phyloP scores from a whole-genome alignment of 1,140 invertebrate genomes.

The Pseudomyrmex flavicornis region DNA sequence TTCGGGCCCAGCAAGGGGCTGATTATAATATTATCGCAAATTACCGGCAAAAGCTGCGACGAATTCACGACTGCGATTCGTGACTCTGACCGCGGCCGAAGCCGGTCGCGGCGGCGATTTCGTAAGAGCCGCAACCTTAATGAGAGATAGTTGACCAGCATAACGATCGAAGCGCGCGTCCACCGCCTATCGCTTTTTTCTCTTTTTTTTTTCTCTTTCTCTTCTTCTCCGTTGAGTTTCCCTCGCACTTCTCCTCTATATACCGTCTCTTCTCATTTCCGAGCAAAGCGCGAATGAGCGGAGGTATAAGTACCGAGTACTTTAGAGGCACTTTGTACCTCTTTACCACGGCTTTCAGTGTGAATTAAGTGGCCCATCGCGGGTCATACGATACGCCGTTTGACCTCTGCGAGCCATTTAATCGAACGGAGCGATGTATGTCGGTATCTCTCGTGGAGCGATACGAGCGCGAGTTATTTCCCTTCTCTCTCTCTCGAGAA shows the following conservation, averaged over 20 bases:
- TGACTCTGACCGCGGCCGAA: not conserved
- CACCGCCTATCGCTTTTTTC: constrained; percentile 53
- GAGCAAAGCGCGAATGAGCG: constrained; percentile 53
- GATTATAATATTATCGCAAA: constrained; percentile 80
- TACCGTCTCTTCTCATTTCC: constrained; percentile 43
- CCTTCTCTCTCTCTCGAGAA: not conserved
- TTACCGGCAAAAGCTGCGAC: constrained; percentile 76
- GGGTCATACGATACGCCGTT: constrained; percentile 64
- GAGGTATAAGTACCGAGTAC: constrained; percentile 66
- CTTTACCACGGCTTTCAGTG: constrained; percentile 62
- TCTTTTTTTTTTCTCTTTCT: not conserved
- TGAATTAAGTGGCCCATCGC: constrained; percentile 71
- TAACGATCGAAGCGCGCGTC: constrained; percentile 58
- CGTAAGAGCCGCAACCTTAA: constrained; percentile 57
- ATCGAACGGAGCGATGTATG: constrained; percentile 25
- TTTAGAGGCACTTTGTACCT: constrained; percentile 68
- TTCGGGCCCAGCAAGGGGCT: constrained; percentile 69
- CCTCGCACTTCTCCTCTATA: constrained; percentile 10
- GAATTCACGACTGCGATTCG: constrained; percentile 67
- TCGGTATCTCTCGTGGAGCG: constrained; percentile 24
- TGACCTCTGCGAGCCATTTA: constrained; percentile 60
- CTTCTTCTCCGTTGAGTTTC: constrained; percentile 32
- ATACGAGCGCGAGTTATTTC: constrained; percentile 30
- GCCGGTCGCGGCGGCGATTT: constrained; percentile 59
- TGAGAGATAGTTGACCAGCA: constrained; percentile 66